Percentiles rank a stretch among this genome's conserved stretches.
Conservation (phyloP, 1,140 invertebrate genomes). For the Maniola jurtina region DNA sequence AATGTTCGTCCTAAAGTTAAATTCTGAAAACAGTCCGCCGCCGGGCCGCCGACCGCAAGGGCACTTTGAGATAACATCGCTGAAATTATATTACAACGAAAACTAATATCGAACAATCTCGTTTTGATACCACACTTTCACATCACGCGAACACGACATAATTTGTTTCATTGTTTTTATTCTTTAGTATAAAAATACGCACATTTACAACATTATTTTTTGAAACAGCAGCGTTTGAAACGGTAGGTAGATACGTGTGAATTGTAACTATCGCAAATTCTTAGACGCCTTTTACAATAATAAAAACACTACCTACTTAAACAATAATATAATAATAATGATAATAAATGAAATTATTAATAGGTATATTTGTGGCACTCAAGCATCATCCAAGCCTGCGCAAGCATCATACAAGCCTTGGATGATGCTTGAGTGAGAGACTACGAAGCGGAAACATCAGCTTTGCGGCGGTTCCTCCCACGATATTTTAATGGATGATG, state of each 20-base stretch:
- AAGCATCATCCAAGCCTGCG: no score
- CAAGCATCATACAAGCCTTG: no score
- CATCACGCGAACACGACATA: constrained; percentile 45
- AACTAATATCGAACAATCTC: constrained; percentile 18
- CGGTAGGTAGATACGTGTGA: constrained; percentile 30
- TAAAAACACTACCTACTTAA: no score
- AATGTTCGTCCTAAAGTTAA: constrained; percentile 66
- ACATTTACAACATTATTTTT: constrained; percentile 43
- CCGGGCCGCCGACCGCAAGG: constrained; percentile 69
- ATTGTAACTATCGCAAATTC: constrained; percentile 31
- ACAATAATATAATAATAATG: no score
- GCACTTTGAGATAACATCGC: constrained; percentile 66
- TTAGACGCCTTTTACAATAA: constrained; percentile 33
- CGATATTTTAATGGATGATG: no score
- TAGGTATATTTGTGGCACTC: no score
- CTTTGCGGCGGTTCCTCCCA: no score
- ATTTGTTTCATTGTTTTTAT: constrained; percentile 18
- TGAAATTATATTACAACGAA: constrained; percentile 41
- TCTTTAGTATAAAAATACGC: constrained; percentile 49
- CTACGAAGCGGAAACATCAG: no score
- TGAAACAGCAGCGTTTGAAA: constrained; percentile 38
- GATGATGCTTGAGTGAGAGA: no score
- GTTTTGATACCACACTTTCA: constrained; percentile 31
- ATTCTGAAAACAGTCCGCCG: constrained; percentile 70
- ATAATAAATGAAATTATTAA: no score